phyloP scores from a whole-genome alignment of 2,797 vertebrate species.

The Chiloscyllium punctatum region DNA sequence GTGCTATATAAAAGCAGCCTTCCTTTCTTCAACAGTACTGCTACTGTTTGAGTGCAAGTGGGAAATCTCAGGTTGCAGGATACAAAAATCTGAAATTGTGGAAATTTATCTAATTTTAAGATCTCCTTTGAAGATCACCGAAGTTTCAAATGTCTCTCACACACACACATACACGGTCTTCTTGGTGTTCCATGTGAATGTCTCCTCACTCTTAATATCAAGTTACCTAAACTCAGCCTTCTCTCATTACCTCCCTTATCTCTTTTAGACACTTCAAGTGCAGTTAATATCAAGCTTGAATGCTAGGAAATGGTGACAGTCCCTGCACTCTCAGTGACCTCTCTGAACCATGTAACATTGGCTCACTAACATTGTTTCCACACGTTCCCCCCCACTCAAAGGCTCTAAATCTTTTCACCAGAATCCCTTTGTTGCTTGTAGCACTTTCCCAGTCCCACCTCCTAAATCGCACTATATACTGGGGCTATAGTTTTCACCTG shows the following conservation, averaged over 20 bases:
- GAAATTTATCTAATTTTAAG: not conserved
- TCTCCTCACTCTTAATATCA: not conserved
- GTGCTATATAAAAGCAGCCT: not conserved
- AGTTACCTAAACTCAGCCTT: conserved; percentile 18
- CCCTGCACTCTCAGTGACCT: conserved; percentile 82
- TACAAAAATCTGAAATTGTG: not conserved
- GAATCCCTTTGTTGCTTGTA: conserved; percentile 69
- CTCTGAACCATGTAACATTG: conserved; percentile 71
- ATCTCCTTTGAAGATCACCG: not conserved
- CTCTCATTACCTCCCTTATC: conserved; percentile 32
- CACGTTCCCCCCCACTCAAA: conserved; percentile 47
- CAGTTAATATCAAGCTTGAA: conserved; percentile 41
- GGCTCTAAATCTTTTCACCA: conserved; percentile 64
- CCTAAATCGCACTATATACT: conserved; percentile 57
- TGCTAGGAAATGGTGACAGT: conserved; percentile 55
- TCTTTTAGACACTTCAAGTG: conserved; percentile 25
- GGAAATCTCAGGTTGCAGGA: not conserved
- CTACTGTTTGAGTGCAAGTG: not conserved
- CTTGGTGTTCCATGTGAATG: not conserved
- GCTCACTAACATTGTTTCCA: conserved; percentile 58
- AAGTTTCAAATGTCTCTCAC: not conserved
- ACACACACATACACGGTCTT: conserved; percentile 5
- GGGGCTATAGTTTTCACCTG: conserved; percentile 68
- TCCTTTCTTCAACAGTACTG: not conserved
- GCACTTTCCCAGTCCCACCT: conserved; percentile 60